These are phyloP conservation scores for Cirrhinus mrigala DNA, from an alignment of 2,797 vertebrate species.

Conservation along the genomic window DNA sequence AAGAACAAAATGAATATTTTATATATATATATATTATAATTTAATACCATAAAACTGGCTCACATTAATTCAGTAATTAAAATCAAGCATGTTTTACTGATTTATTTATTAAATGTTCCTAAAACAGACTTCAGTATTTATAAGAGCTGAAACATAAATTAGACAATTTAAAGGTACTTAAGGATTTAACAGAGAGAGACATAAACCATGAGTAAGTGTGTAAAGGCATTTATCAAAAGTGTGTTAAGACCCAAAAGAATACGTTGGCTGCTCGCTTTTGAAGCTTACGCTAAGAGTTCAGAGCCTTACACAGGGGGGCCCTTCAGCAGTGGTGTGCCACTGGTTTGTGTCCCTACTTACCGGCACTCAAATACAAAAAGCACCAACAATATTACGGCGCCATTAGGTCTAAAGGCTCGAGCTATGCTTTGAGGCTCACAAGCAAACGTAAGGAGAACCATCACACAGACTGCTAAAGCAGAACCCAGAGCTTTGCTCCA, in stretches of 20 bases:
- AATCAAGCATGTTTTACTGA: neutral
- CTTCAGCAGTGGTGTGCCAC: conserved; percentile 41
- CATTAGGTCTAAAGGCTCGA: conserved; percentile 31
- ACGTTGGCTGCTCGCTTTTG: conserved; percentile 67
- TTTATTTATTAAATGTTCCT: neutral
- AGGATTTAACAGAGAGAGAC: neutral
- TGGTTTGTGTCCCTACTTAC: conserved; percentile 1
- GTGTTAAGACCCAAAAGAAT: conserved; percentile 9
- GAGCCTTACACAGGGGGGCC: conserved; percentile 43
- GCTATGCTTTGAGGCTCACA: conserved; percentile 11
- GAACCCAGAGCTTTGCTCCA: conserved; percentile 37
- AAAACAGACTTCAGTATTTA: neutral
- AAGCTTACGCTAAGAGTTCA: conserved; percentile 53
- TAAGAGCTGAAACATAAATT: neutral
- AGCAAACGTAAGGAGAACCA: conserved; percentile 20
- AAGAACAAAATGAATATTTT: neutral
- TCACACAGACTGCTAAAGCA: conserved; percentile 37
- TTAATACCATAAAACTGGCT: no score
- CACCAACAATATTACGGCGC: neutral
- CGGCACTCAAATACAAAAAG: conserved; percentile 39
- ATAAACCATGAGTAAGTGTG: neutral
- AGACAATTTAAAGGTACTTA: neutral
- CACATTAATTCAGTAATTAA: neutral
- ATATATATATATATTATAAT: neutral
- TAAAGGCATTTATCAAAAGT: conserved; percentile 60